Evolutionary conservation across 2,888 invertebrate genomes (phyloP).

Genomic region (Megalurothrips usitatus): DNA sequence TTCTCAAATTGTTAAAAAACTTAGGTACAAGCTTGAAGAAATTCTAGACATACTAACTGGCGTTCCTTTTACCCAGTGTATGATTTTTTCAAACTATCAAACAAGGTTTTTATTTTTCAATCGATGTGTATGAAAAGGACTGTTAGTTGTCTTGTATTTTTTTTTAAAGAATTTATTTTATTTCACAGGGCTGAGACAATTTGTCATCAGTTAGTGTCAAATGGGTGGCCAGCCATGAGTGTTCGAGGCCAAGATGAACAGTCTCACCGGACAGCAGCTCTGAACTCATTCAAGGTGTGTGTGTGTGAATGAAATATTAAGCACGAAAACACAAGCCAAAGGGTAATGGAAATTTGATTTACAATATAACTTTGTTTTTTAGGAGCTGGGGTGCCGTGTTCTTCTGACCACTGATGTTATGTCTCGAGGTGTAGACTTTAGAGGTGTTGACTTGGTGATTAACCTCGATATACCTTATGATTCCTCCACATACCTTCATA

Average conservation of each 20-base stretch:
- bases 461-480: constrained; percentile 84
- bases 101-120: constrained; percentile 50
- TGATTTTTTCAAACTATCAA: constrained; percentile 88
- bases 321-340: too few relatives aligned
- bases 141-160: background rate
- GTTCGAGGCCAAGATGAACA: constrained; percentile 37
- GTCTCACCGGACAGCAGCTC: constrained; percentile 33
- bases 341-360: background rate
- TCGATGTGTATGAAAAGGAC: too few relatives aligned
- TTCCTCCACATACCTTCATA: constrained; percentile 81
- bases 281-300: constrained; percentile 34
- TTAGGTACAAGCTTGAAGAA: background rate
- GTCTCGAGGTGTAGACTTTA: constrained; percentile 90
- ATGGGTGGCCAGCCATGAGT: constrained; percentile 34
- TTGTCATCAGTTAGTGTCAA: constrained; percentile 35
- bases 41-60: constrained; percentile 63
- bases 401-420: constrained; percentile 87
- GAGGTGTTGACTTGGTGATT: constrained; percentile 86
- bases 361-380: background rate
- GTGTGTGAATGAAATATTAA: too few relatives aligned
- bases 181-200: constrained; percentile 36
- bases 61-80: constrained; percentile 79
- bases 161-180: background rate
- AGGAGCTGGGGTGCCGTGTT: constrained; percentile 75
- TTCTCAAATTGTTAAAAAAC: background rate